phyloP scores from a whole-genome alignment of 2,113 vertebrate species.

The Pteronura brasiliensis region DNA sequence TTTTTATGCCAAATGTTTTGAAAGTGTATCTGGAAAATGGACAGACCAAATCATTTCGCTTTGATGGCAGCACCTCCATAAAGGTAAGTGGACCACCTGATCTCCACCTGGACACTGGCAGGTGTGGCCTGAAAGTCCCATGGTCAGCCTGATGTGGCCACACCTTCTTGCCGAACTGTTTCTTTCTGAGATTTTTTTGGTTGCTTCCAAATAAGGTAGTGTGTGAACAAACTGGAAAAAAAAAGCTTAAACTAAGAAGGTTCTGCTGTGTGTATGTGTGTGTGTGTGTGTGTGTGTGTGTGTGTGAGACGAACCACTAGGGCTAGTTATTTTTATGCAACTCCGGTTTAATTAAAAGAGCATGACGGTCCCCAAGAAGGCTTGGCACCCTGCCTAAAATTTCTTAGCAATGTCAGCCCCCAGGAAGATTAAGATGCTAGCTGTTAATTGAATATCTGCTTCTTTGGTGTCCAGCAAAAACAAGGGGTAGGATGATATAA shows the following conservation, averaged over 20 bases:
- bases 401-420: slow-evolving; percentile 74
- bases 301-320: slow-evolving; percentile 14
- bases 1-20: slow-evolving; percentile 99
- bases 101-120: neutral
- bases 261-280: neutral
- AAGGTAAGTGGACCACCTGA: slow-evolving; percentile 86
- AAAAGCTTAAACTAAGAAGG: slow-evolving; percentile 33
- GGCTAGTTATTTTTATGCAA: slow-evolving; percentile 63
- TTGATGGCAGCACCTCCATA: slow-evolving; percentile 98
- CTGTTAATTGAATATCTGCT: slow-evolving; percentile 76
- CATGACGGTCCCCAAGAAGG: slow-evolving; percentile 27
- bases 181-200: neutral
- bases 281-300: neutral
- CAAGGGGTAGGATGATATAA: neutral
- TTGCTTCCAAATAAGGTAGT: neutral
- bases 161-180: neutral
- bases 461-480: slow-evolving; percentile 54
- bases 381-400: slow-evolving; percentile 75
- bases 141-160: neutral
- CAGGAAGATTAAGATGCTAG: slow-evolving; percentile 75
- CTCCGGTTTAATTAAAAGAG: slow-evolving; percentile 69
- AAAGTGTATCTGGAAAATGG: slow-evolving; percentile 99
- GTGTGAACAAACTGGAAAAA: neutral
- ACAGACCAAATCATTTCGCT: slow-evolving; percentile 99
- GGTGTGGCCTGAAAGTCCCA: neutral